These are phyloP conservation scores for Ceriagrion tenellum DNA, from an alignment of 2,888 invertebrate genomes.

Conservation along the genomic window DNA sequence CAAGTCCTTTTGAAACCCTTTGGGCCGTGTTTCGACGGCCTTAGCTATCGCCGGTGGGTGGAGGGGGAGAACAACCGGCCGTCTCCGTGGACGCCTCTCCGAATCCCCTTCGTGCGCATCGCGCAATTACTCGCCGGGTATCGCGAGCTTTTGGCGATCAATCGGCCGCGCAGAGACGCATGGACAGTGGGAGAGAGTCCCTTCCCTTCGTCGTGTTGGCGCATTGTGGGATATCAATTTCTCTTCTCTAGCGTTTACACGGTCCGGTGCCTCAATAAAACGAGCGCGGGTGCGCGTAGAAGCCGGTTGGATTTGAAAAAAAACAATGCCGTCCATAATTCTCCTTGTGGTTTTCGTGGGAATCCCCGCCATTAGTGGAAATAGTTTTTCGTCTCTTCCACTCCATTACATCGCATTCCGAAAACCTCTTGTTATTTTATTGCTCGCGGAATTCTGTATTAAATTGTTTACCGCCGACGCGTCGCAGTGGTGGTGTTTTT, in stretches of 20 bases:
- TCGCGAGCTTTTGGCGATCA: constrained; percentile 52
- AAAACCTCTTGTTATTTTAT: not conserved
- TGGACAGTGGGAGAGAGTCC: not conserved
- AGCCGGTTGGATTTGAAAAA: not conserved
- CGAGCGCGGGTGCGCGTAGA: not conserved
- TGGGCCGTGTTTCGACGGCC: constrained; percentile 51
- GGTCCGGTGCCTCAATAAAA: constrained; percentile 23
- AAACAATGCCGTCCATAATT: not conserved
- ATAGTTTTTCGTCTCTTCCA: constrained; percentile 6
- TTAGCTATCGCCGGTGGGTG: constrained; percentile 1
- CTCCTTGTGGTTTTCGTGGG: constrained; percentile 31
- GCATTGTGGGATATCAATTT: constrained; percentile 51
- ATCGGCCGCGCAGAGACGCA: constrained; percentile 42
- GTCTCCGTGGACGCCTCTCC: not conserved
- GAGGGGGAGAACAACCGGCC: not conserved
- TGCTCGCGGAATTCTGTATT: constrained; percentile 1
- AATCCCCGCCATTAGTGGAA: constrained; percentile 27
- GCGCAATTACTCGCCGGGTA: constrained; percentile 58
- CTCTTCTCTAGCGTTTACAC: constrained; percentile 28
- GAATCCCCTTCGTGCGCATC: not conserved
- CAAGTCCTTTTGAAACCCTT: constrained; percentile 62
- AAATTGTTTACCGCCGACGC: not conserved
- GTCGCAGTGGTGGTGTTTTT: not conserved
- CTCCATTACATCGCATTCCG: not conserved
- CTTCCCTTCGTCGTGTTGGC: constrained; percentile 31